Evolutionary conservation across 2,888 invertebrate genomes (phyloP).

Genomic region (Calameuta idolon): DNA sequence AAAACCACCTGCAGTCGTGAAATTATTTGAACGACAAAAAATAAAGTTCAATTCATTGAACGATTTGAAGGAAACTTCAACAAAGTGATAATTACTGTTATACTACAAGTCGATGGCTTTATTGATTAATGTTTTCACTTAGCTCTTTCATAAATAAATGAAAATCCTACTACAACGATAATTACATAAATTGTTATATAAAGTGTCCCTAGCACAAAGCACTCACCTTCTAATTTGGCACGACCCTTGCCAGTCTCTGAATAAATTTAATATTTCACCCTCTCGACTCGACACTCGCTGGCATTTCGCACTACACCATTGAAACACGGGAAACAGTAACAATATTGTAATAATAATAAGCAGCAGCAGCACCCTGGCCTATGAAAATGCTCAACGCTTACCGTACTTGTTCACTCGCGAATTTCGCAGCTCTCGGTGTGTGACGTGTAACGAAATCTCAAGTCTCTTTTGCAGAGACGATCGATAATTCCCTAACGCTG

Average conservation of each 20-base stretch:
- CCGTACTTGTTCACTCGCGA: neutral
- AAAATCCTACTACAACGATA: neutral
- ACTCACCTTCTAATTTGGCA: conserved; percentile 28
- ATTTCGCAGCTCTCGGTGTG: neutral
- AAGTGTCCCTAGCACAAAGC: neutral
- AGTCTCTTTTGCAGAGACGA: neutral
- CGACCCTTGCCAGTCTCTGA: conserved; percentile 20
- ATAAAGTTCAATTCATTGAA: neutral
- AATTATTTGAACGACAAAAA: too few relatives aligned
- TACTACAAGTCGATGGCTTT: neutral
- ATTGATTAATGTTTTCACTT: neutral
- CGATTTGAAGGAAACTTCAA: neutral
- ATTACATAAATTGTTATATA: neutral
- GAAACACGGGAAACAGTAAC: neutral
- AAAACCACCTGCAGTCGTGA: neutral
- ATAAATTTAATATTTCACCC: conserved; percentile 10
- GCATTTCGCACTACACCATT: neutral
- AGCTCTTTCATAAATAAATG: neutral
- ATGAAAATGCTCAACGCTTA: neutral
- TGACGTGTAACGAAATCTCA: neutral
- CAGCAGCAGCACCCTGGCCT: conserved; percentile 16
- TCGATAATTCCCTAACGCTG: neutral
- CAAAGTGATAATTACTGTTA: neutral
- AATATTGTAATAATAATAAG: neutral
- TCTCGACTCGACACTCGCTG: conserved; percentile 9